phyloP scores from a whole-genome alignment of 1,140 invertebrate species.

The Ips nitidus region DNA sequence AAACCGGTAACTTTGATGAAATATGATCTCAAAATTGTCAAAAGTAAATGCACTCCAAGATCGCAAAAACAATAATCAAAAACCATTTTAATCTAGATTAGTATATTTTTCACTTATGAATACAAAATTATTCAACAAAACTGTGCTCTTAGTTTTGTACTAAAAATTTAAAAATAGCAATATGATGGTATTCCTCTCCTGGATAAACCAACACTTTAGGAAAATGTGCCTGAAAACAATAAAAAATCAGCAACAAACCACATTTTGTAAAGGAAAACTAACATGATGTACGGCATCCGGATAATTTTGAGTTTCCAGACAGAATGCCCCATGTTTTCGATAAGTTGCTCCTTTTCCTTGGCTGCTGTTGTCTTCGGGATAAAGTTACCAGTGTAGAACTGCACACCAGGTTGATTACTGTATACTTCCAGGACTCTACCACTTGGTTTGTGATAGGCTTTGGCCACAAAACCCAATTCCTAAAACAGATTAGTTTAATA shows the following conservation, averaged over 20 bases:
- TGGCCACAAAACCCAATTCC: slow-evolving; percentile 49
- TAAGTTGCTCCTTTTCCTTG: slow-evolving; percentile 74
- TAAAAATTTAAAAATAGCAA: slow-evolving; percentile 42
- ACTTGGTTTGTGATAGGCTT: slow-evolving; percentile 65
- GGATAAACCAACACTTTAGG: slow-evolving; percentile 72
- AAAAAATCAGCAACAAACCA: slow-evolving; percentile 8
- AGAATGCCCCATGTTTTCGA: slow-evolving; percentile 78
- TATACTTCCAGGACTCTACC: slow-evolving; percentile 76
- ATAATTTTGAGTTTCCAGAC: slow-evolving; percentile 90
- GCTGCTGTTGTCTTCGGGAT: slow-evolving; percentile 55
- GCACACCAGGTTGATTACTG: slow-evolving; percentile 85
- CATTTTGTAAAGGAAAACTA: slow-evolving; percentile 21
- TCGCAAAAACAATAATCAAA: no score
- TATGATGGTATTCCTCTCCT: slow-evolving; percentile 64
- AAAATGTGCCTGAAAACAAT: slow-evolving; percentile 63
- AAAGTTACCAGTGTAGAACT: slow-evolving; percentile 85
- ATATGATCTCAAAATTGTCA: no score
- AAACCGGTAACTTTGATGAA: no score
- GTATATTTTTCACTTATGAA: no score
- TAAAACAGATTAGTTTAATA: slow-evolving; percentile 2
- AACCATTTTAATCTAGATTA: no score
- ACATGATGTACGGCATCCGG: slow-evolving; percentile 85
- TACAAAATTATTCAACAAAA: background rate
- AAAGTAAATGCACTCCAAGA: no score
- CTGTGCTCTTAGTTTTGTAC: background rate